Base-by-base conservation (phyloP, 2,888 invertebrate species). In the Heliconius erato region DNA sequence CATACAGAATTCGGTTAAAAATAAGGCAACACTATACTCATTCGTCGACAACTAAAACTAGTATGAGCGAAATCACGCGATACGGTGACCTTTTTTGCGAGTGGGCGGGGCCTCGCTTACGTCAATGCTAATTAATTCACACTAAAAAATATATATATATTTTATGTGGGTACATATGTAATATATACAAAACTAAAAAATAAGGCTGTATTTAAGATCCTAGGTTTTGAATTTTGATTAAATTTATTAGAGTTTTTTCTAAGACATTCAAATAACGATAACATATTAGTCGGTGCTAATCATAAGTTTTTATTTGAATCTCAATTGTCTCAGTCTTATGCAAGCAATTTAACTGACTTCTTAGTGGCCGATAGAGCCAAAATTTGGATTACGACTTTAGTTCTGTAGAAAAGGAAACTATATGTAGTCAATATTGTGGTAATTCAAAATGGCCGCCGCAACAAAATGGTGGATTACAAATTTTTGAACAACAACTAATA, bases 61-160 rank as follows among this genome's bases (percentile, higher is more conserved):
- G 63, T 63, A 35, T 3, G 7, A 59, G 74, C 26, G 59, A 76
- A 74, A 23, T 63, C 59, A 59, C 35, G 23, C 74, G 14, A 32
- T 35, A 76, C 26, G 3, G 74, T 80, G 80, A 68, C 80, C 74
- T 80, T 80, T 68, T 11, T n/a, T 2, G 44, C 49, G 35, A 54
- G 74, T 65, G 28, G 80, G 80, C 80, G 74, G 74, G 54, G 68
- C 12, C 9, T 6, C 54, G 23, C 68, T 76, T 67, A 76, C 74
- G 80, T 76, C 74, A 80, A 68, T 80, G 65, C n/a, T 35, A 16
- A 71, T 71, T 44, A 54, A 71, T 71, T 71, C 54, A 71, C 35
- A 3, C 63, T 35, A 35, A 69, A 71, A 71, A 44, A 44, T 4
- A 6, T 2, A 16, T 2, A 16, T 14, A 32, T 59, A 35, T 65